phyloP scores from a whole-genome alignment of 1,140 invertebrate species.

The Globodera rostochiensis region DNA sequence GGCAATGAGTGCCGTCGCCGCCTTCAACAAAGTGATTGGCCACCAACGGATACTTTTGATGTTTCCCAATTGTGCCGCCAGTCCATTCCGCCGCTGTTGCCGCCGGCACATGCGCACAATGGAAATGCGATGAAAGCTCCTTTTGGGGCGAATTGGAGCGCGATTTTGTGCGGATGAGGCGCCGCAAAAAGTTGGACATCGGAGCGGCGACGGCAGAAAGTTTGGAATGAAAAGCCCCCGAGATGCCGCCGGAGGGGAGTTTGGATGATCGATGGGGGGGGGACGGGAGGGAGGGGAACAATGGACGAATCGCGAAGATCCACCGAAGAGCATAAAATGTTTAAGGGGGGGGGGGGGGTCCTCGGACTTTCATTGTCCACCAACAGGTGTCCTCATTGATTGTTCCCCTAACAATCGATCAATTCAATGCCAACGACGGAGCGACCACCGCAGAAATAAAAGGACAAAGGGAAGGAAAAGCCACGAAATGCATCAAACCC shows the following conservation, averaged over 20 bases:
- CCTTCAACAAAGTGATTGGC: background rate
- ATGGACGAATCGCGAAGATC: background rate
- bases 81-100: background rate
- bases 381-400: constrained; percentile 11
- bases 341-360: background rate
- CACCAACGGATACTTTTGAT: background rate
- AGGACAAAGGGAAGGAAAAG: constrained; percentile 1
- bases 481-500: constrained; percentile 11
- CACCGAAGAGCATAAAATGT: background rate
- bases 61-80: background rate
- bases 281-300: background rate
- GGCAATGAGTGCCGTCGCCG: background rate
- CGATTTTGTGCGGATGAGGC: constrained; percentile 45
- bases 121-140: background rate
- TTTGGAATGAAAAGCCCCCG: background rate
- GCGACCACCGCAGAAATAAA: background rate
- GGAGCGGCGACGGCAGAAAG: background rate
- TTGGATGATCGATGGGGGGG: constrained; percentile 12
- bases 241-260: background rate
- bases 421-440: background rate
- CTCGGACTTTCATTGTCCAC: background rate
- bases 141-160: constrained; percentile 48
- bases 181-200: constrained; percentile 46
- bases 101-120: background rate
- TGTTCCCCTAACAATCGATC: background rate